A percentile compares a stretch with the other conserved stretches of the same genome.
Conservation (phyloP, 1,140 invertebrate species). For the Acromyrmex heyeri region DNA sequence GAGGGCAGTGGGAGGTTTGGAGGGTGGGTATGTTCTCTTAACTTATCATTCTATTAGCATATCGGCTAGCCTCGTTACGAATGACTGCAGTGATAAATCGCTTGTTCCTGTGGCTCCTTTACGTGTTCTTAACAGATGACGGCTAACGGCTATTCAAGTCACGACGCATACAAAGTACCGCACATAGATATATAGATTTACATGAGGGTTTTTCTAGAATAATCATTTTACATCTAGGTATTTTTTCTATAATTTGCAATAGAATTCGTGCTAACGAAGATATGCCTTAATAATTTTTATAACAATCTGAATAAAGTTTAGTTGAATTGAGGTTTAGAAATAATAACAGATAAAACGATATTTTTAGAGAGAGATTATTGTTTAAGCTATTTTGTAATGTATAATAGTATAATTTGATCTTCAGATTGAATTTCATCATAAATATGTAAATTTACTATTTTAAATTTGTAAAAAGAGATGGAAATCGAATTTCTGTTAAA, state of each 20-base stretch:
- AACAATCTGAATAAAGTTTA: not conserved
- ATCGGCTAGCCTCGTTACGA: conserved; percentile 57
- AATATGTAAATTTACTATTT: not conserved
- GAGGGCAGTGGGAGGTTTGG: conserved; percentile 13
- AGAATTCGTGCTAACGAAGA: not conserved
- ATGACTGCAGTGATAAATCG: conserved; percentile 58
- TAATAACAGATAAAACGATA: not conserved
- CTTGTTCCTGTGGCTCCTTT: conserved; percentile 56
- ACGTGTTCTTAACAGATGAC: conserved; percentile 61
- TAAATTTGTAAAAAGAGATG: not conserved
- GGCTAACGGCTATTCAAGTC: conserved; percentile 47
- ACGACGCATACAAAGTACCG: conserved; percentile 48
- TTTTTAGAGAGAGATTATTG: too few relatives aligned
- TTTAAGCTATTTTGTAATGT: not conserved
- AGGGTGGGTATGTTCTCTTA: conserved; percentile 41
- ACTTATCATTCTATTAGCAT: conserved; percentile 64
- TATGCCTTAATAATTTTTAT: not conserved
- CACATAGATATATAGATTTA: not conserved
- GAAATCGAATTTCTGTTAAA: not conserved
- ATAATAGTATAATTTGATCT: not conserved
- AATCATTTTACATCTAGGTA: not conserved
- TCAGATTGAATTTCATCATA: not conserved
- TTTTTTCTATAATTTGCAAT: not conserved
- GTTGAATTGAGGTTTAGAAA: not conserved
- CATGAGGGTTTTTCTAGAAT: not conserved